phyloP scores from a whole-genome alignment of 1,140 invertebrate genomes.

The Yoshiicerus persimilis region DNA sequence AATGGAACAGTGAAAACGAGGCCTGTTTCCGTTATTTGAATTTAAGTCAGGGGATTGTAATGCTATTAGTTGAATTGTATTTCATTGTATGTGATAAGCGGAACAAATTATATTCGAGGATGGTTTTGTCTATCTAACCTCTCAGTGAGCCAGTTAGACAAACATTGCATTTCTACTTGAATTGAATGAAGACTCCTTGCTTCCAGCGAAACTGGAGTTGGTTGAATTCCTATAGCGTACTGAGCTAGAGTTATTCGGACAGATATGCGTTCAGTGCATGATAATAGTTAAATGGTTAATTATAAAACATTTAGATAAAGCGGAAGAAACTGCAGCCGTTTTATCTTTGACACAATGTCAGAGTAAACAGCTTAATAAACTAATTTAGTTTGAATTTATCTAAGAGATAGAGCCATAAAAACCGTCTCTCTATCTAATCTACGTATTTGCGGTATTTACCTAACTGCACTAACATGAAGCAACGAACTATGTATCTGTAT shows the following conservation, averaged over 20 bases:
- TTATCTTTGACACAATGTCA: background rate
- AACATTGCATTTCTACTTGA: background rate
- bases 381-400: background rate
- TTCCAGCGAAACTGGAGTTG: too few relatives aligned
- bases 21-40: background rate
- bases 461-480: background rate
- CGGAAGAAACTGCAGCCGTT: background rate
- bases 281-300: background rate
- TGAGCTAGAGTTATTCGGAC: too few relatives aligned
- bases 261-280: too few relatives aligned
- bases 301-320: background rate
- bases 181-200: background rate
- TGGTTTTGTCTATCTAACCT: background rate
- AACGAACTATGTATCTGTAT: background rate
- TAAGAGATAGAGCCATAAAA: background rate
- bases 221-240: too few relatives aligned
- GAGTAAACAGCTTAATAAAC: background rate
- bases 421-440: background rate
- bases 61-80: background rate
- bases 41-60: background rate
- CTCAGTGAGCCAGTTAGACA: background rate
- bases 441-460: background rate
- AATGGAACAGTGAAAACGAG: background rate
- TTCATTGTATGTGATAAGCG: background rate
- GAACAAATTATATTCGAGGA: background rate